A percentile compares a stretch with the other conserved stretches of the same genome.
phyloP scores from a whole-genome alignment of 2,113 vertebrate species.

The Arothron firmamentum region DNA sequence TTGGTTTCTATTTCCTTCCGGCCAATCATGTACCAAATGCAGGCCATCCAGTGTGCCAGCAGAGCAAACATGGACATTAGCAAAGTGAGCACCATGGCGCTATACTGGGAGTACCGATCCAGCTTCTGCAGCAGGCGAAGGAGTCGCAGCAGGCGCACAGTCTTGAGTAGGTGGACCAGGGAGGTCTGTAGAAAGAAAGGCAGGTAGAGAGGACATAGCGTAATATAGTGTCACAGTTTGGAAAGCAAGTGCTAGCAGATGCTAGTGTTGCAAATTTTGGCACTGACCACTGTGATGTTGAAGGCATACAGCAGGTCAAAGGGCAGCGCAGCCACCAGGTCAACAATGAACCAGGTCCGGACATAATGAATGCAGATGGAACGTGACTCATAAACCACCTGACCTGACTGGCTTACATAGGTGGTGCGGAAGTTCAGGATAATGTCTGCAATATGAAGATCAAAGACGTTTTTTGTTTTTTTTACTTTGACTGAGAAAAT shows the following conservation, averaged over 20 bases:
- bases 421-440: constrained; percentile 85
- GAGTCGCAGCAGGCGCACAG: constrained; percentile 82
- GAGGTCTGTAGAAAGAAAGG: constrained; percentile 68
- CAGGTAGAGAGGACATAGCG: not conserved
- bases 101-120: constrained; percentile 92
- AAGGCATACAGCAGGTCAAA: constrained; percentile 89
- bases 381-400: constrained; percentile 84
- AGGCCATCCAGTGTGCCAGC: constrained; percentile 92
- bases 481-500: not conserved
- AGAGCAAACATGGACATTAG: constrained; percentile 92
- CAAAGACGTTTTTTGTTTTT: not conserved
- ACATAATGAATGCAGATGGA: constrained; percentile 89
- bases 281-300: constrained; percentile 87
- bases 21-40: constrained; percentile 90
- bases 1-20: constrained; percentile 81
- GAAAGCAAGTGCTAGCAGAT: not conserved
- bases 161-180: constrained; percentile 85
- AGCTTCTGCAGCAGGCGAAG: constrained; percentile 88
- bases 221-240: not conserved
- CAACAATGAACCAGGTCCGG: constrained; percentile 91
- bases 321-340: constrained; percentile 86
- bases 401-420: constrained; percentile 87
- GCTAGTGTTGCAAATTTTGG: not conserved
- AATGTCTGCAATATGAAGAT: constrained; percentile 75
- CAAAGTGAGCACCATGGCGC: constrained; percentile 87